These are phyloP conservation scores for Gavia stellata DNA, from an alignment of 2,113 vertebrate genomes.

Conservation along the genomic window DNA sequence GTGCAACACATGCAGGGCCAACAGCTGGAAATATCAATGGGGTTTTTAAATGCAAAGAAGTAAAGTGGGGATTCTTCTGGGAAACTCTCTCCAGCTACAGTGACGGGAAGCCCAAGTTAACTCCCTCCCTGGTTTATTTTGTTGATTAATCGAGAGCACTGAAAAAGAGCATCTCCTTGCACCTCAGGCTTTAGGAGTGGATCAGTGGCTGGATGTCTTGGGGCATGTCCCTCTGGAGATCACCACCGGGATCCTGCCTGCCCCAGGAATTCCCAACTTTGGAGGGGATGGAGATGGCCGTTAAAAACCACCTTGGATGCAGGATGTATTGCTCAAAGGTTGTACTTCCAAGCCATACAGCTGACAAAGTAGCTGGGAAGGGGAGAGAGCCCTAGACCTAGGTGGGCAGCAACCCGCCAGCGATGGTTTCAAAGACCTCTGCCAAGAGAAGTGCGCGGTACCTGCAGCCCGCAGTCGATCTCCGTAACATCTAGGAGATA, in stretches of 20 bases:
- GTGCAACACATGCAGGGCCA: background rate
- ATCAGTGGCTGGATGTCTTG: background rate
- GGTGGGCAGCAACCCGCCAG: background rate
- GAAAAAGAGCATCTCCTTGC: background rate
- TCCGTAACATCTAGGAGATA: slow-evolving; percentile 72
- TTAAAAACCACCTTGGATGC: background rate
- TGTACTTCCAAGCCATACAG: background rate
- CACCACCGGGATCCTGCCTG: background rate
- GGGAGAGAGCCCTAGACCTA: background rate
- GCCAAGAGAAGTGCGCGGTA: background rate
- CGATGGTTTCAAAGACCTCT: background rate
- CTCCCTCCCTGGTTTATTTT: background rate
- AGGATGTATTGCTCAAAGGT: background rate
- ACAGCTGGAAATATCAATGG: background rate
- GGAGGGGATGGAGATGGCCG: background rate
- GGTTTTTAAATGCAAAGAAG: background rate
- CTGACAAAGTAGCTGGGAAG: background rate
- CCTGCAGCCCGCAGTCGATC: slow-evolving; percentile 81
- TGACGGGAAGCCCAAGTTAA: background rate
- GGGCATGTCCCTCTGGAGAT: background rate
- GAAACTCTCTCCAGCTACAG: background rate
- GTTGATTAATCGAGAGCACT: background rate
- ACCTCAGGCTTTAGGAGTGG: background rate
- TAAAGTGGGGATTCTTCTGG: background rate
- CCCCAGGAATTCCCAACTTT: background rate